Conservation (phyloP, 2,797 vertebrate genomes). For the Sebastes iracundus region DNA sequence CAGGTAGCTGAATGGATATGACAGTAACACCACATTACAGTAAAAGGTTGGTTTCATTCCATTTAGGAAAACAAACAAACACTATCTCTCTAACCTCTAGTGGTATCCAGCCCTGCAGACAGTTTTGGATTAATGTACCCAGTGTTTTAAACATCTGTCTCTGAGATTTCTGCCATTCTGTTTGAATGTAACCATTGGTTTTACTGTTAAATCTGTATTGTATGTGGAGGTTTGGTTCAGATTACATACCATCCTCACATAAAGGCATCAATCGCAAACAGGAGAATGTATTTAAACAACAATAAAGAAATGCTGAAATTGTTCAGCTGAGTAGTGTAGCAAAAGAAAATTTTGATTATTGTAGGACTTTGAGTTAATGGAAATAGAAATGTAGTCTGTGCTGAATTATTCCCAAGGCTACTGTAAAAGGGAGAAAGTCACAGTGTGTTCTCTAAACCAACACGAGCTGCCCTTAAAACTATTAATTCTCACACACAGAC, state of each 20-base stretch:
- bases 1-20: not conserved
- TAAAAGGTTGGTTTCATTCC: not conserved
- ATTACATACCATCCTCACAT: not conserved
- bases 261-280: not conserved
- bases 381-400: not conserved
- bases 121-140: not conserved
- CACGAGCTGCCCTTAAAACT: not conserved
- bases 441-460: not conserved
- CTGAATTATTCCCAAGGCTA: not conserved
- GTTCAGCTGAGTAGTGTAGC: not conserved
- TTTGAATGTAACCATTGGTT: not conserved
- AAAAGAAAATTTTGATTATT: not conserved
- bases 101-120: not conserved
- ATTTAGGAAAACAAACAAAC: not conserved
- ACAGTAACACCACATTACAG: not conserved
- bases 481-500: not conserved
- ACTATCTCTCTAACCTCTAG: not conserved
- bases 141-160: not conserved
- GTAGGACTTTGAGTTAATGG: not conserved
- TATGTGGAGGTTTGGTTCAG: not conserved
- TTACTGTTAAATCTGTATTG: not conserved
- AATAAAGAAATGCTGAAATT: not conserved
- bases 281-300: not conserved
- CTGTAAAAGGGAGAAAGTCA: not conserved
- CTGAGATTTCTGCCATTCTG: not conserved